Base-by-base conservation (phyloP, 2,888 invertebrate genomes). In the Unio pictorum region DNA sequence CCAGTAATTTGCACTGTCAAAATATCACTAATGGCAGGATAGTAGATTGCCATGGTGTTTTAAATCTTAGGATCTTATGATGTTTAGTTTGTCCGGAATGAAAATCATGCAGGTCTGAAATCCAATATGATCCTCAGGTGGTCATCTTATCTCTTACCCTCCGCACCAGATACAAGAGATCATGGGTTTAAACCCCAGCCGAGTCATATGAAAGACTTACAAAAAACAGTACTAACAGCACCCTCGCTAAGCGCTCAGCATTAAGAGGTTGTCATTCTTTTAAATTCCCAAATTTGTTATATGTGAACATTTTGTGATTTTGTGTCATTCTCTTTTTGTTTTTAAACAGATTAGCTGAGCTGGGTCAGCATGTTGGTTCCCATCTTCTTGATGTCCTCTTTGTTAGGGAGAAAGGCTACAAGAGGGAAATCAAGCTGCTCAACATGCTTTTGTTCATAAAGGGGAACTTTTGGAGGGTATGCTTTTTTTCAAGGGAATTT, bases 361-460 rank as follows among this genome's bases (percentile, higher is more conserved):
- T 99, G 89, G 99, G 99, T 0, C 94, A 95, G 81, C 97, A 96
- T 92, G 97, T 99, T 58, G 99, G 99, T 0, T 93, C 95, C 5
- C 94, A 98, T 87, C 92, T 99, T 63, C 93, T 99, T 67, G 99
- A 99, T 91, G 91, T 99, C 28, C 94, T 99, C 87, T 96, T 98
- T 87, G 93, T 98, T 1, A 92, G 99, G 78, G 99, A 99, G 89
- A 94, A 96, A 81, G 95, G 95, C 87, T 95, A 95, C 76, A 98
- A 98, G 90, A 92, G 99, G 55, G 99, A 99, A 91, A 96, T 95
- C 4, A 99, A 98, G 90, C 90, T 99, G 7, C 92, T 99, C 0
- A 97, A 96, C 88, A 97, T 98, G 93, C 91, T 99, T 17, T 91
- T 99, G 11, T 99, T 99, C 91, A 94, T 99, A 3, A 98, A 99